Conservation (phyloP, 2,797 vertebrate genomes). For the Miopithecus talapoin region DNA sequence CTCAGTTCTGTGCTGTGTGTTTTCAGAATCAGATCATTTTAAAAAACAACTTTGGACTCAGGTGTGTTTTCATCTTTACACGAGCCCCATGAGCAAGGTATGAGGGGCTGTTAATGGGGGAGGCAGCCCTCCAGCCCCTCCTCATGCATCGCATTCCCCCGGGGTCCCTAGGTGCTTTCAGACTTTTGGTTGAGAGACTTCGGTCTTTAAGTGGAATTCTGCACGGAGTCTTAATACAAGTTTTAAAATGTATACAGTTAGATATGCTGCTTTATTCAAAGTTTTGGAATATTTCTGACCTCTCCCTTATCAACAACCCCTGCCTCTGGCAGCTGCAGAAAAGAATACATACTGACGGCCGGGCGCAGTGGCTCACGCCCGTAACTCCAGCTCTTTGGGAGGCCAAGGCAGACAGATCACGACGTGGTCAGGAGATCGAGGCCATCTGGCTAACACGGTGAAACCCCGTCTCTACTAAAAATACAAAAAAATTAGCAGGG, state of each 20-base stretch:
- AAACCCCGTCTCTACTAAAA: too few relatives aligned
- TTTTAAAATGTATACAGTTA: not conserved
- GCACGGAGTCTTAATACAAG: not conserved
- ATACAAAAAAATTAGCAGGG: too few relatives aligned
- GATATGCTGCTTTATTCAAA: not conserved
- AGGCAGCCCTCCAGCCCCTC: too few relatives aligned
- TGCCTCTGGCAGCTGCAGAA: not conserved
- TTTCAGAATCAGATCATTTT: not conserved
- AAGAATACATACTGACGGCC: not conserved
- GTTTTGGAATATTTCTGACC: not conserved
- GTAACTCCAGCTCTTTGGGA: too few relatives aligned
- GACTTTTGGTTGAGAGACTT: not conserved
- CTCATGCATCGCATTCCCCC: fast-evolving
- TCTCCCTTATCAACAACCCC: not conserved
- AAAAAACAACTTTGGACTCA: not conserved
- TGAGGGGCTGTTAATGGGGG: not conserved
- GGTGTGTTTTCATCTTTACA: not conserved
- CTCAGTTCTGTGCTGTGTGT: not conserved
- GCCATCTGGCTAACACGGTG: too few relatives aligned
- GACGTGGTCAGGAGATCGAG: too few relatives aligned
- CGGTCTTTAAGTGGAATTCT: not conserved
- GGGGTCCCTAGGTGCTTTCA: not conserved
- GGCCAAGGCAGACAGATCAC: too few relatives aligned
- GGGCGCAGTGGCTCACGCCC: too few relatives aligned
- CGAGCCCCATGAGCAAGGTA: not conserved